A percentile compares a stretch with the other conserved stretches of the same genome.
Conservation (phyloP, 2,797 vertebrate genomes). For the Pteronotus mesoamericanus region DNA sequence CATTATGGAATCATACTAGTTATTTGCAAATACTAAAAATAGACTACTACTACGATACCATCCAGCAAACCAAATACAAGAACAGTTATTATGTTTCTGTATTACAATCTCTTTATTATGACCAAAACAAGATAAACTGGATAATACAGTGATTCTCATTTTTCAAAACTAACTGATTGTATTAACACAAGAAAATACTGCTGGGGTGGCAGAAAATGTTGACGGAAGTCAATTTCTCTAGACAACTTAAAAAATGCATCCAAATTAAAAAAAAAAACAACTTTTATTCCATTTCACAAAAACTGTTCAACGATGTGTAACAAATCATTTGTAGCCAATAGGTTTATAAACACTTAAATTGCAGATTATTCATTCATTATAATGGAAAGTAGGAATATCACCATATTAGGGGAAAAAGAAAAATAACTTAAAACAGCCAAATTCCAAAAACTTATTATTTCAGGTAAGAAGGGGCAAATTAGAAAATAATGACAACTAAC, state of each 20-base stretch:
- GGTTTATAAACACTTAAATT: conserved; percentile 25
- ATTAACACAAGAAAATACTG: conserved; percentile 64
- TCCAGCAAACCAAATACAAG: conserved; percentile 26
- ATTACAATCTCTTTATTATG: neutral
- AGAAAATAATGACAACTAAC: conserved; percentile 67
- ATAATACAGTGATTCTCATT: conserved; percentile 32
- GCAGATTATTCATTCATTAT: conserved; percentile 30
- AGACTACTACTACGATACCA: conserved; percentile 45
- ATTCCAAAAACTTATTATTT: conserved; percentile 58
- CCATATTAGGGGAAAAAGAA: conserved; percentile 25
- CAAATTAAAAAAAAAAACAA: conserved; percentile 58
- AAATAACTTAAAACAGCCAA: conserved; percentile 49
- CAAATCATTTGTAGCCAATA: conserved; percentile 1
- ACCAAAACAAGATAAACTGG: neutral
- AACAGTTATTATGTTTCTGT: neutral
- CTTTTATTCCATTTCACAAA: conserved; percentile 60
- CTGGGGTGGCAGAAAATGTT: conserved; percentile 51
- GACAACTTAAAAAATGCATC: neutral
- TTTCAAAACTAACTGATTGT: conserved; percentile 40
- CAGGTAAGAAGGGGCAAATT: neutral
- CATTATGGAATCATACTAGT: conserved; percentile 47
- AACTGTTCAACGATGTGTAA: neutral
- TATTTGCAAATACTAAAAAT: conserved; percentile 62
- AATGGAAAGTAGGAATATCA: conserved; percentile 47
- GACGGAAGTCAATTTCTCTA: conserved; percentile 33